Conservation (phyloP, 2,797 vertebrate genomes). For the Carcharodon carcharias region DNA sequence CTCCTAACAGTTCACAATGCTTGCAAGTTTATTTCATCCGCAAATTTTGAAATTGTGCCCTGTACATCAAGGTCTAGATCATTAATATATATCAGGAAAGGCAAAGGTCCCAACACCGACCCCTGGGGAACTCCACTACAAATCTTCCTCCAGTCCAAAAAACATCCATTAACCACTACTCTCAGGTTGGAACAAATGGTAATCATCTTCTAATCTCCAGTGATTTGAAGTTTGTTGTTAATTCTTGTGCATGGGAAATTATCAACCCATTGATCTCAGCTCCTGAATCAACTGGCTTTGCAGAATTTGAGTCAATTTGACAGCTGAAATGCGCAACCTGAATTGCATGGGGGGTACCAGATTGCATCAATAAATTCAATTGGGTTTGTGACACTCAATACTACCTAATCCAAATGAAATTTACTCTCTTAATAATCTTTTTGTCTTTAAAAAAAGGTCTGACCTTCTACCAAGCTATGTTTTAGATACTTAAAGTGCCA, state of each 20-base stretch:
- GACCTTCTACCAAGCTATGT: not conserved
- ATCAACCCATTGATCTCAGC: not conserved
- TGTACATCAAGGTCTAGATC: too few relatives aligned
- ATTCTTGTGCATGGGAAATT: not conserved
- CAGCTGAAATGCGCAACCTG: not conserved
- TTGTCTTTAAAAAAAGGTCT: not conserved
- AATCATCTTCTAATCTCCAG: not conserved
- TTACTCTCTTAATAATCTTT: not conserved
- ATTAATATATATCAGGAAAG: too few relatives aligned
- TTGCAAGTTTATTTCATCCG: too few relatives aligned
- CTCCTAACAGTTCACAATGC: too few relatives aligned
- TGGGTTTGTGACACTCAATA: not conserved
- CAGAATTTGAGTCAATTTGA: not conserved
- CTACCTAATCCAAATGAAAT: not conserved
- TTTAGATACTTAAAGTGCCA: not conserved
- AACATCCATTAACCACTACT: too few relatives aligned
- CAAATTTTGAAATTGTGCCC: too few relatives aligned
- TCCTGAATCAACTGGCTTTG: not conserved
- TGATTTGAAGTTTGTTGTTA: not conserved
- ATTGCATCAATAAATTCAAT: not conserved
- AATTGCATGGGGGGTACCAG: not conserved
- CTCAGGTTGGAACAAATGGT: not conserved
- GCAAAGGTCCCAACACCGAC: too few relatives aligned
- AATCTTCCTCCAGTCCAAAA: too few relatives aligned
- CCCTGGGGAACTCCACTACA: too few relatives aligned